Conservation (phyloP, 2,797 vertebrate species). For the Sebastes itinus region DNA sequence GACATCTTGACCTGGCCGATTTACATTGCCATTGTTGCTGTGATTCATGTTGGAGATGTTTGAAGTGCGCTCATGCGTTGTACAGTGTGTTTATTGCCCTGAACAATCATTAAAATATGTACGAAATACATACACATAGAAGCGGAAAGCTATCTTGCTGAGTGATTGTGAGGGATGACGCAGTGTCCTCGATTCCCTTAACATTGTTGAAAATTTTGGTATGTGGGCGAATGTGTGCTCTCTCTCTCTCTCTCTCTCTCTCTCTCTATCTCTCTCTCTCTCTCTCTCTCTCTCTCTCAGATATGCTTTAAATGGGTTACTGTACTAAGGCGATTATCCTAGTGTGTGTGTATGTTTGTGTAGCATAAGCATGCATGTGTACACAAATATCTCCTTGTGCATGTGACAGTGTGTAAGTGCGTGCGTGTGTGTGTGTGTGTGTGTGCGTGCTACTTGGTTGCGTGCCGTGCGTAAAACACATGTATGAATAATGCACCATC, state of each 20-base stretch:
- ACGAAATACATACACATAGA: constrained; percentile 26
- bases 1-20: constrained; percentile 2
- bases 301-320: constrained; percentile 79
- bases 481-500: constrained; percentile 71
- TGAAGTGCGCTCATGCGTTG: constrained; percentile 7
- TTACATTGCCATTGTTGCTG: background rate
- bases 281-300: constrained; percentile 18
- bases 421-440: background rate
- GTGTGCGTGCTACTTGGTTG: constrained; percentile 38
- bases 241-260: constrained; percentile 28
- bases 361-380: constrained; percentile 35
- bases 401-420: background rate
- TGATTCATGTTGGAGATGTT: constrained; percentile 10
- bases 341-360: constrained; percentile 52
- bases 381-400: constrained; percentile 29
- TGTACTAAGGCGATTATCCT: constrained; percentile 71
- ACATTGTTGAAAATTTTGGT: constrained; percentile 66
- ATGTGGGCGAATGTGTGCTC: constrained; percentile 66
- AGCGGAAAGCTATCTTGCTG: constrained; percentile 53
- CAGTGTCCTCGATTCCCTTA: constrained; percentile 76
- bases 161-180: constrained; percentile 70
- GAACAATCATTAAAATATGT: constrained; percentile 12
- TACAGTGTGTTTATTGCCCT: background rate
- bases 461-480: constrained; percentile 61
- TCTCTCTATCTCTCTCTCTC: constrained; percentile 18